Evolutionary conservation across 1,140 invertebrate genomes (phyloP), one percentile per base, ranked within the genome.

Genomic region (Melitaea cinxia): DNA sequence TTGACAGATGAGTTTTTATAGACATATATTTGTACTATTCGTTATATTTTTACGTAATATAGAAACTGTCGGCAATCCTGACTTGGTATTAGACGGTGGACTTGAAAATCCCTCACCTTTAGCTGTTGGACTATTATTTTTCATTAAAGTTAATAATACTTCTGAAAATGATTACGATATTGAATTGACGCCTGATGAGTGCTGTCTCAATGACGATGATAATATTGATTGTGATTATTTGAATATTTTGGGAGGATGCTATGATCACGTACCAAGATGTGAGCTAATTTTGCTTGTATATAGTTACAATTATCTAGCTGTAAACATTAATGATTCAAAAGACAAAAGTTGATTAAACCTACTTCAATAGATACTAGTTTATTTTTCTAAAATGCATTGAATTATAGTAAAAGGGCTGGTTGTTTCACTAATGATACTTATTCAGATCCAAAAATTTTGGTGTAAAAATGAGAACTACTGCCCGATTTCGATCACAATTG

Each of bases 131-230:
- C 65, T 88, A 19, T 54, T 73, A 45, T 80, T 88, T 39, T 77
- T 53, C 45, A 39, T 81, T 4, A 65, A 65, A n/a, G 57, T 87
- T 1, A 83, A 78, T 28, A 88, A 84, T 57, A 78, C 75, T 0
- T 42, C 30, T 14, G n/a, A 54, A 7, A 62, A 78, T 19, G 83
- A 82, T 64, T 78, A 61, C 47, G 33, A 74, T 14, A 72, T 86
- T 0, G 73, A 79, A 14, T 15, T 83, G 3, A 71, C 54, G 2
- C 78, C 80, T 4, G 81, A 84, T n/a, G 47, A 75, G 59, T 89
- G 87, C 37, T 88, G 82, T 35, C 58, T 87, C 26, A 50, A 72
- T 6, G 58, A 59, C 5, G 74, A 72, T 23, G 56, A 61, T 4
- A 33, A 57, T 12, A 14, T 70, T 4, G 72, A 85, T 17, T 87